Base-by-base conservation (phyloP, 1,140 invertebrate species). In the Ptiloglossa arizonensis region DNA sequence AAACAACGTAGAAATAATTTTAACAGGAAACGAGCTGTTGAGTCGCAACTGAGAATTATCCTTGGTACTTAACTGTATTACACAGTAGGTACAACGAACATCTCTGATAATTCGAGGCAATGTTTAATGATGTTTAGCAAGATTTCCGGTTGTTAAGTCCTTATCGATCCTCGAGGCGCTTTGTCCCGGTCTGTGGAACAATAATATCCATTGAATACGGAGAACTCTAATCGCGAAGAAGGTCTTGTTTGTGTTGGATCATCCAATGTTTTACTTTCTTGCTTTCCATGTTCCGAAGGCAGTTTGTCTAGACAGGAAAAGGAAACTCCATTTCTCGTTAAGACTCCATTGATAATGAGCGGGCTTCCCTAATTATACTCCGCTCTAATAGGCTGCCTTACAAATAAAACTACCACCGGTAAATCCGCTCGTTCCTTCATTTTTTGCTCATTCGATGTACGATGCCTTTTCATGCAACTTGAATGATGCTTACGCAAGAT, bases 261-360 rank as follows among this genome's bases (percentile, higher is more conserved):
- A 71, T 63, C n/a, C 68, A 63, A 60, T 77, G 75, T 71, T 71
- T 77, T 50, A 70, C 56, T 71, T 59, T 35, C 64, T 59, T 59
- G 52, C 32, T 2, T 35, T 27, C 44, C 66, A 9, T 44, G 56
- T 35, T 60, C 15, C 35, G 67, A 71, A 54, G 57, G 41, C 57
- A 73, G 76, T 67, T 75, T 79, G 82, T 82, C 82, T 84, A 84
- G 82, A 84, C 82, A 63, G 82, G 82, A 82, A 84, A 56, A 44
- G 68, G 66, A 73, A 78, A 52, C 59, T 83, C 56, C 70, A 46
- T 80, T 73, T 66, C 77, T 74, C 71, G 71, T 74, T 56, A 81
- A 75, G 70, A 74, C 59, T 52, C 80, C 80, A 68, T 84, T 80
- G 80, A 84, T 82, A 82, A 84, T 79, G 71, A 82, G 62, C 80